phyloP scores from a whole-genome alignment of 2,113 vertebrate species.

The Pimephales promelas region DNA sequence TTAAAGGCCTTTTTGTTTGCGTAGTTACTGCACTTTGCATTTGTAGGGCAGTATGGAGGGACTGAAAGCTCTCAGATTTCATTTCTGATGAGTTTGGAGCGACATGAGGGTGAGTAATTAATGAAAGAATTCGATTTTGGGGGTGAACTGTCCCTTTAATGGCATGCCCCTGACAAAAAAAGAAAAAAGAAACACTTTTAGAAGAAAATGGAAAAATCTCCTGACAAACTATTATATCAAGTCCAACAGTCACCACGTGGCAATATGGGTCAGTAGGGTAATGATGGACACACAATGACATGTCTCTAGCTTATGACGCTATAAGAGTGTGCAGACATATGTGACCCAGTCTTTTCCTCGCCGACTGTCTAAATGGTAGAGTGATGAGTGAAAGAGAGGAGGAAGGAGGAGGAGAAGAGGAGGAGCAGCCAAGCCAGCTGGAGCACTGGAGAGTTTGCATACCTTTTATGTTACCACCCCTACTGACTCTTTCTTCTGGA shows the following conservation, averaged over 20 bases:
- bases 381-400: constrained; percentile 41
- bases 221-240: neutral
- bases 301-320: constrained; percentile 5
- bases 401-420: constrained; percentile 32
- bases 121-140: too few species aligned
- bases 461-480: constrained; percentile 53
- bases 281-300: neutral
- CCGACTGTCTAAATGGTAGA: constrained; percentile 43
- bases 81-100: too few species aligned
- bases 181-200: neutral
- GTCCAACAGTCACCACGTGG: neutral
- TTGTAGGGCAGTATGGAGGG: too few species aligned
- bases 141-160: neutral
- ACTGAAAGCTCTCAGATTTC: too few species aligned
- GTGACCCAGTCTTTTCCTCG: constrained; percentile 28
- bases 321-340: constrained; percentile 2
- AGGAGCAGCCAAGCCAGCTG: constrained; percentile 48
- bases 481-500: constrained; percentile 45
- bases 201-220: neutral
- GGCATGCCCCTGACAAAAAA: neutral
- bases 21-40: too few species aligned
- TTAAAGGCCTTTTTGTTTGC: too few species aligned
- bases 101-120: too few species aligned
- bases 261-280: constrained; percentile 26
- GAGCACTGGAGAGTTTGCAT: constrained; percentile 54